Base-by-base conservation (phyloP, 2,797 vertebrate genomes). In the Stomatorhinus walkeri region DNA sequence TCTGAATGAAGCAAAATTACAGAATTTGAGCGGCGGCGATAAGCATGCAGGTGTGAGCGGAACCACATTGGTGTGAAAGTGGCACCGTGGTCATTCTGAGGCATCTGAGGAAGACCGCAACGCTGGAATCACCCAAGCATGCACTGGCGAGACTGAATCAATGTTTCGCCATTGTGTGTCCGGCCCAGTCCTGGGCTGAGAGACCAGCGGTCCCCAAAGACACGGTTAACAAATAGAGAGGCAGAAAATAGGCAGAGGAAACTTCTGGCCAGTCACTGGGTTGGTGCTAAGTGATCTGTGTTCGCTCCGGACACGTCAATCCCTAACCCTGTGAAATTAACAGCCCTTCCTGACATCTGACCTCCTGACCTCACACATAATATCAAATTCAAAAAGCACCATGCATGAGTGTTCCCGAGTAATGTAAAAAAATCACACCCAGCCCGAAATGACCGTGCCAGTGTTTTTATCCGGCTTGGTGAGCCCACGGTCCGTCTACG, bases 281-380 rank as follows among this genome's bases (percentile, higher is more conserved):
- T 96, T 46, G 96, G 97, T 98, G 97, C 98, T 99, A 99, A 99
- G 98, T 99, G 98, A 99, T 99, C 98, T 99, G 98, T 99, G 98
- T 98, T 99, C 97, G 97, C 96, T 93, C 95, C 96, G 97, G 98
- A 98, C 98, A 97, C 97, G 97, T 97, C 96, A 97, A 97, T 97
- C 97, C 97, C 97, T 99, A 99, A 99, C 98, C 98, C 98, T 98
- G 98, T 99, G 98, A 99, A 99, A 99, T 99, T 98, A 99, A 99
- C 97, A 98, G 96, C 97, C 98, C 97, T 97, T 98, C 96, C 97
- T 97, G 97, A 97, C 97, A 97, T 96, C 95, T 94, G 93, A 95
- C 96, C 95, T 95, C 94, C 91, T 93, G 96, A 99, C 98, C 98
- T 94, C 96, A 92, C 96, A 96, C 97, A 97, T 98, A 99, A 99